Evolutionary conservation across 2,888 invertebrate species (phyloP).

Genomic region (Cephus nigrinus): DNA sequence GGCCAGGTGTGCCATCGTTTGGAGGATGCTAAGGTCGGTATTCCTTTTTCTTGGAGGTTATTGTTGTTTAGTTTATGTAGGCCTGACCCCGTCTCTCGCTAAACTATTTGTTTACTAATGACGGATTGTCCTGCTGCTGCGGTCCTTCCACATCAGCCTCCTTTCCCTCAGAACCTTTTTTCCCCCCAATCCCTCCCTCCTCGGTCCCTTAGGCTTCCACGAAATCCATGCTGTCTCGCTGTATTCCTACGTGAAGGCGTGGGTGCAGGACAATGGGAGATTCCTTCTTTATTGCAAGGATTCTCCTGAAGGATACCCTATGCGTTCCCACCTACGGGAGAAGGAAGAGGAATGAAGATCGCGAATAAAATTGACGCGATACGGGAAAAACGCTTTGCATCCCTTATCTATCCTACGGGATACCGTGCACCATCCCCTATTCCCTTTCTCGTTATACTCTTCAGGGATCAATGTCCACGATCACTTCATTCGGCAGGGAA

Average conservation of each 20-base stretch:
- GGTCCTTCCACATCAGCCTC: conserved; percentile 11
- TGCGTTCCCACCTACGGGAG: neutral
- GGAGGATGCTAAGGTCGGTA: conserved; percentile 43
- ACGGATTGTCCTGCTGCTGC: conserved; percentile 52
- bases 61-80: conserved; percentile 58
- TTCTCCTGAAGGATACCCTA: neutral
- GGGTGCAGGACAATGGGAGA: conserved; percentile 21
- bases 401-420: neutral
- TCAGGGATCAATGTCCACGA: neutral
- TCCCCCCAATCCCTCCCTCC: neutral
- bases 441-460: neutral
- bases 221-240: neutral
- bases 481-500: neutral
- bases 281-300: conserved; percentile 11
- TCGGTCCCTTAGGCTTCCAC: neutral
- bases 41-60: conserved; percentile 45
- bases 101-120: conserved; percentile 62
- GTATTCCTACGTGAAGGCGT: neutral
- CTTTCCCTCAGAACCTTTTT: neutral
- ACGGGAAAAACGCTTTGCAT: neutral
- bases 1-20: conserved; percentile 38
- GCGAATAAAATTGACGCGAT: neutral
- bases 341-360: neutral
- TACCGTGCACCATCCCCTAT: neutral
- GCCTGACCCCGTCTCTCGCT: conserved; percentile 45